Base-by-base conservation (phyloP, 2,888 invertebrate species). In the Erebia epiphron region DNA sequence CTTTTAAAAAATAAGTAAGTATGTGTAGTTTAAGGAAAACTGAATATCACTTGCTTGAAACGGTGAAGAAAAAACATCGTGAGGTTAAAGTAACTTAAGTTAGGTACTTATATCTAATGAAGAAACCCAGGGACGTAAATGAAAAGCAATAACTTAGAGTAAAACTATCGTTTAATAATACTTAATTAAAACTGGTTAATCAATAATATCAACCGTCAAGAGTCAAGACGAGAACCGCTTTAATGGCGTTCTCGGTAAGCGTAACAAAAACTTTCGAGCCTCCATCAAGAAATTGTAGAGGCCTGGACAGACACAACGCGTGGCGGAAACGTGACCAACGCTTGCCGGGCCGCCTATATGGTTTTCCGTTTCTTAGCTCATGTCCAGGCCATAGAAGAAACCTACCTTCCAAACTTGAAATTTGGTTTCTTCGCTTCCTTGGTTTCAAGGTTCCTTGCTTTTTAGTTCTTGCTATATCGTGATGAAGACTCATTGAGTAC, bases 151-250 rank as follows among this genome's bases (percentile, higher is more conserved):
- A 58, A 58, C 7, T 35, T 9, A 2, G 26, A 60, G 60, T 10
- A 60, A 43, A 41, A 43, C 41, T n/a, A 41, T 60, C 60, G 60
- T 60, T 35, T 60, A 43, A 13, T 61, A 43, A 54, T 54, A 35
- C 7, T 7, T 35, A 65, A 65, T 65, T 54, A 65, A 65, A 56
- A 65, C 65, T 43, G 65, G 65, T 65, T 56, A 65, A 65, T 56
- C 65, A 56, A 65, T 65, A 56, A 41, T 35, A 5, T 18, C 41
- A 56, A 14, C 65, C 43, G 43, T 43, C 65, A 65, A 43, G 56
- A 56, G 56, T 21, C 21, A 57, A 35, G 54, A 50, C n/a, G 35
- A 14, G 56, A 65, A 18, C 61, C 18, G 18, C 46, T 65, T 56
- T 14, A 56, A 54, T 18, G 41, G 21, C 14, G 21, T 66, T 57